Evolutionary conservation across 64 coral and sea anemone genomes (phyloP).

Genomic region (Montipora foliosa): DNA sequence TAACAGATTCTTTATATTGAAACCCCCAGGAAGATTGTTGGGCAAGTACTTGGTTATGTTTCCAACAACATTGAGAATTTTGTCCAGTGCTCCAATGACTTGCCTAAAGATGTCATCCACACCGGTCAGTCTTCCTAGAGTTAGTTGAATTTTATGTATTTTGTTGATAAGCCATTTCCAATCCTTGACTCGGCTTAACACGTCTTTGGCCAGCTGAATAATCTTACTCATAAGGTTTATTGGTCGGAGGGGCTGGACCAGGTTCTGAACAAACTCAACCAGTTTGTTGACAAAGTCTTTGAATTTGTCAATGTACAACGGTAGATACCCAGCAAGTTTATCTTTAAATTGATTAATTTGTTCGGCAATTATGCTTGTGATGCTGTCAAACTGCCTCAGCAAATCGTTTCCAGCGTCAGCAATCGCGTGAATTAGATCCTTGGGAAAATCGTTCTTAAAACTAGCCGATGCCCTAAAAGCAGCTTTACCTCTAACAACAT

Average conservation of each 20-base stretch:
- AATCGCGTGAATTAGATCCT: slow-evolving; percentile 90
- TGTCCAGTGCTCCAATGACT: slow-evolving; percentile 77
- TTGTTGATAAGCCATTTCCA: slow-evolving; percentile 61
- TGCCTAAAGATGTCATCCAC: slow-evolving; percentile 75
- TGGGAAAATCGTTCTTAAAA: slow-evolving; percentile 98
- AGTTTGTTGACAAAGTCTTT: slow-evolving; percentile 84
- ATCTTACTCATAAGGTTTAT: slow-evolving; percentile 78
- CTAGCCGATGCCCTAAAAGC: slow-evolving; percentile 94
- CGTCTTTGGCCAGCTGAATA: slow-evolving; percentile 64
- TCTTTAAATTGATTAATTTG: slow-evolving; percentile 75
- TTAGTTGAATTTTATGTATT: slow-evolving; percentile 65
- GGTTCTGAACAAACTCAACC: slow-evolving; percentile 76
- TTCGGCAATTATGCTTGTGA: slow-evolving; percentile 81
- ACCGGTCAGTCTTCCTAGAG: slow-evolving; percentile 47
- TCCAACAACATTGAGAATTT: slow-evolving; percentile 65
- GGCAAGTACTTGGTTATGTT: slow-evolving; percentile 76
- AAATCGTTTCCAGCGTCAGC: slow-evolving; percentile 88
- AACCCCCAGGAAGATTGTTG: slow-evolving; percentile 63
- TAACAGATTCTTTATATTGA: slow-evolving; percentile 79
- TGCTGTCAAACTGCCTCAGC: slow-evolving; percentile 68
- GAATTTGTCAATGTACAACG: slow-evolving; percentile 71
- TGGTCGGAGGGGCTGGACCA: slow-evolving; percentile 65
- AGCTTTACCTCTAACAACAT: slow-evolving; percentile 91
- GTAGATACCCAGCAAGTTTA: slow-evolving; percentile 74
- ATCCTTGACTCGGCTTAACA: slow-evolving; percentile 32